phyloP scores from a whole-genome alignment of 2,113 vertebrate genomes.

The Peromyscus leucopus region DNA sequence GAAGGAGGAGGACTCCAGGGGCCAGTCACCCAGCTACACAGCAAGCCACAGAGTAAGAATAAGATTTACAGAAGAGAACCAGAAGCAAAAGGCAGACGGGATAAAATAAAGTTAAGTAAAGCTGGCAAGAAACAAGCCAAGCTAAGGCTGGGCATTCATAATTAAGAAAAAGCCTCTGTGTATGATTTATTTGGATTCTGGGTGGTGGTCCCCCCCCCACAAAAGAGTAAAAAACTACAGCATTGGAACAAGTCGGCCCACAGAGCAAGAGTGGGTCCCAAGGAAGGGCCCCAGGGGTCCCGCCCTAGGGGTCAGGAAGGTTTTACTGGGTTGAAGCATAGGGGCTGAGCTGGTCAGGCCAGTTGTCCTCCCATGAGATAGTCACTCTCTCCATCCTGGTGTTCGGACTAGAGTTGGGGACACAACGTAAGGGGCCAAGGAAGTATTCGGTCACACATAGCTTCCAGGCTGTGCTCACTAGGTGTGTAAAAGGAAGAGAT shows the following conservation, averaged over 20 bases:
- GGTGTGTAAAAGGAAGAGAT: background rate
- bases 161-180: no score
- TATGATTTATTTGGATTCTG: no score
- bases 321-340: background rate
- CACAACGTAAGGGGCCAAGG: background rate
- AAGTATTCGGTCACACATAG: background rate
- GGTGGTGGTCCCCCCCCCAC: no score
- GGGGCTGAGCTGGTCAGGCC: background rate
- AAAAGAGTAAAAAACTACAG: no score
- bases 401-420: background rate
- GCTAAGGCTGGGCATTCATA: no score
- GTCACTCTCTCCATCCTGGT: background rate
- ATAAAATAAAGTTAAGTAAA: no score
- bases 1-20: no score
- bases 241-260: background rate
- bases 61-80: no score
- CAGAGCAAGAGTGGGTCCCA: background rate
- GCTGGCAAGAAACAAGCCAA: no score
- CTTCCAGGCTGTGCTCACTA: background rate
- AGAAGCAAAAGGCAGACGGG: no score
- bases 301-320: background rate
- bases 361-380: background rate
- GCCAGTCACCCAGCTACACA: no score
- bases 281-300: background rate
- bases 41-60: no score